These are phyloP conservation scores for Brienomyrus longianalis DNA, from an alignment of 2,113 vertebrate species.

Conservation along the genomic window DNA sequence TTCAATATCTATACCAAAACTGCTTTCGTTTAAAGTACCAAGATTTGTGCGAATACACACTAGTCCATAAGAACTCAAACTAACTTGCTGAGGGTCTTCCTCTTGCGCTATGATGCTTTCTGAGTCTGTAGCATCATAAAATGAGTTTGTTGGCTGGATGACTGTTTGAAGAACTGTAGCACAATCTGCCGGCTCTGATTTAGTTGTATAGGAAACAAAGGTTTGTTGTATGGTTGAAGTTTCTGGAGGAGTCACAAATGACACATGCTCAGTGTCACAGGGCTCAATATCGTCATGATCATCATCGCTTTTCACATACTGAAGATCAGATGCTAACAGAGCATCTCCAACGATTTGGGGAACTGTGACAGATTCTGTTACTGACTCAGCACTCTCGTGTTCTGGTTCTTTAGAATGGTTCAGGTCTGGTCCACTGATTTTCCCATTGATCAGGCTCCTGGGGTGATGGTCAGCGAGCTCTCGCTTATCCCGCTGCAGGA, in stretches of 20 bases:
- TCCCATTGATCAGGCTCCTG: neutral
- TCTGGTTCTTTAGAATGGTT: no score
- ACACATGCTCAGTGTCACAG: neutral
- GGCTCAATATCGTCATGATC: neutral
- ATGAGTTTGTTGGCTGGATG: neutral
- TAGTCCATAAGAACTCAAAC: constrained; percentile 19
- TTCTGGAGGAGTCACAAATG: neutral
- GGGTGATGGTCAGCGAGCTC: neutral
- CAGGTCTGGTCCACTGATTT: neutral
- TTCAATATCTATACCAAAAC: constrained; percentile 6
- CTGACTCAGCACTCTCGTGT: no score
- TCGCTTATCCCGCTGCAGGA: neutral
- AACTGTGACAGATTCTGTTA: neutral
- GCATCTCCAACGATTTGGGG: neutral
- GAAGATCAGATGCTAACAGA: neutral
- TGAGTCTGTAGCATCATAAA: constrained; percentile 38
- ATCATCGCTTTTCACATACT: constrained; percentile 6
- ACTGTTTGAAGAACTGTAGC: neutral
- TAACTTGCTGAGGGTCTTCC: constrained; percentile 9
- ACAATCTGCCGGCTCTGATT: neutral
- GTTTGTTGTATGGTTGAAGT: neutral
- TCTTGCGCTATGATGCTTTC: constrained; percentile 35
- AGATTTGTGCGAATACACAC: constrained; percentile 34
- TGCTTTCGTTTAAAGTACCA: constrained; percentile 20
- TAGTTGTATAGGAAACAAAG: neutral